These are phyloP conservation scores for Platysternon megacephalum DNA, from an alignment of 2,113 vertebrate genomes.

Conservation along the genomic window DNA sequence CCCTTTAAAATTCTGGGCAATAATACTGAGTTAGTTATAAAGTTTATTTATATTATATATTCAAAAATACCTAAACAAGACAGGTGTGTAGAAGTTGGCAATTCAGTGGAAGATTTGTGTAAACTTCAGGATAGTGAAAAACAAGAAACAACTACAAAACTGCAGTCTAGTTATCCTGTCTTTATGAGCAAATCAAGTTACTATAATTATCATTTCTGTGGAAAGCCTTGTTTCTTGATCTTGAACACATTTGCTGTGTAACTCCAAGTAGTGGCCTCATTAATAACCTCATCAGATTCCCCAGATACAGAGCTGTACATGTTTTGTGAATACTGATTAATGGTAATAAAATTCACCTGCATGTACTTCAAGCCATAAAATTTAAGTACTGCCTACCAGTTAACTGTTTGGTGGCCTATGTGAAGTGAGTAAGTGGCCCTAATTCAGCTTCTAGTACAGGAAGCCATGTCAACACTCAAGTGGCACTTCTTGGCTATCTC, in stretches of 20 bases:
- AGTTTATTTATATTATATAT: not conserved
- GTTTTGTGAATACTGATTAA: not conserved
- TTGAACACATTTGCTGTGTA: not conserved
- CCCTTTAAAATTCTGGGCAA: fast-evolving
- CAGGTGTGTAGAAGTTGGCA: not conserved
- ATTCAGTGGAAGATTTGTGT: not conserved
- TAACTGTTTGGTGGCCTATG: not conserved
- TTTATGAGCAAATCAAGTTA: not conserved
- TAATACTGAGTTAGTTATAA: fast-evolving
- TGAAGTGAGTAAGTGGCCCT: not conserved
- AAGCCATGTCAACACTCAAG: not conserved
- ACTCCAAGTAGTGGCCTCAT: not conserved
- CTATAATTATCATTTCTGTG: not conserved
- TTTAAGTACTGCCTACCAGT: not conserved
- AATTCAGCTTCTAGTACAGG: not conserved
- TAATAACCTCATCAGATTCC: not conserved
- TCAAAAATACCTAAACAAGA: not conserved
- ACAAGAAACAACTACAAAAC: not conserved
- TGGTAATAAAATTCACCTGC: not conserved
- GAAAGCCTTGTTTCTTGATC: not conserved
- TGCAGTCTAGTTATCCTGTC: not conserved
- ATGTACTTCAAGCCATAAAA: not conserved
- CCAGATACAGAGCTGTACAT: not conserved
- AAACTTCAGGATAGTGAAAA: not conserved
- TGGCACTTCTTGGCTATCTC: not conserved